Evolutionary conservation across 1,140 invertebrate species (phyloP), one percentile per base, ranked within the genome.

Genomic region (Seison nebaliae): DNA sequence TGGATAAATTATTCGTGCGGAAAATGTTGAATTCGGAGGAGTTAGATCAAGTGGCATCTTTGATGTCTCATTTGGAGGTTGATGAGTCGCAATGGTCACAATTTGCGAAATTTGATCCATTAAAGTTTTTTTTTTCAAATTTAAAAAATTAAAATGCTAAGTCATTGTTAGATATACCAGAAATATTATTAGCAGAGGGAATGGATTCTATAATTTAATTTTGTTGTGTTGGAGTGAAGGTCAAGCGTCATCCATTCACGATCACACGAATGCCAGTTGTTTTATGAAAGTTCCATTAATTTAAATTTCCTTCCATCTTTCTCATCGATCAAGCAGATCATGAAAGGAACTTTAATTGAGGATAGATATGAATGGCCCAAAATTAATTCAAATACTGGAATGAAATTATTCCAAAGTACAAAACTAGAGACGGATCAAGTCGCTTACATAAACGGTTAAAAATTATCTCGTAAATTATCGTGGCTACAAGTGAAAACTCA

Each of bases 121-220:
- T 74, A 54, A 76, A 75, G 77, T 81, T n/a, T n/a, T n/a, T n/a
- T n/a, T n/a, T n/a, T n/a, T n/a, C n/a, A n/a, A n/a, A n/a, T n/a
- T n/a, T n/a, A n/a, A n/a, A n/a, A n/a, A n/a, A n/a, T n/a, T n/a
- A n/a, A n/a, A n/a, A n/a, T 39, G 9, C 19, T 2, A n/a, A 47
- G 14, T 40, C n/a, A 8, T 23, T 34, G 35, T 26, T 29, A 84
- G 76, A 45, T 91, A 93, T 51, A 91, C 83, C 0, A 59, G 83
- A 16, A 91, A 91, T 59, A 59, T 93, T 36, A 77, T 91, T 2
- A 79, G 88, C 51, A 69, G 68, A 44, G 83, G 81, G 7, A 94
- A 96, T 56, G 86, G 80, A 1, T 84, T 79, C 54, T 98, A 88
- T 57, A 96, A 98, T 59, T 63, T 98, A 43, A 83, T 98, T 71